Evolutionary conservation across 2,113 vertebrate species (phyloP).

Genomic region (Pandion haliaetus): DNA sequence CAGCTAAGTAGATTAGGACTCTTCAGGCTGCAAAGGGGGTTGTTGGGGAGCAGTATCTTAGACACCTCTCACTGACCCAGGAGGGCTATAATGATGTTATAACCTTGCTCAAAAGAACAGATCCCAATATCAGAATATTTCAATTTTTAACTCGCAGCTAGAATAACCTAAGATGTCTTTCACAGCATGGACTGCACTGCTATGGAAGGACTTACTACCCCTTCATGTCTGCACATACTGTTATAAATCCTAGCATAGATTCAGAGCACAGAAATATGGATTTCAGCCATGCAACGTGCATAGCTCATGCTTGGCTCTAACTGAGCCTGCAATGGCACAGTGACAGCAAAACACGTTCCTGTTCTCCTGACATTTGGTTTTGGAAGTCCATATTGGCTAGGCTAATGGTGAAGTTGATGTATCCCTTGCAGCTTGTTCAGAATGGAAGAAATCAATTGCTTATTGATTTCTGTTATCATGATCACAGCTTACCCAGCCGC

Average conservation of each 20-base stretch:
- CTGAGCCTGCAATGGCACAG: neutral
- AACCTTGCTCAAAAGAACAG: neutral
- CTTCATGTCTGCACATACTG: neutral
- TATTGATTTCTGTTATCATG: constrained; percentile 8
- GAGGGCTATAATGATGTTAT: neutral
- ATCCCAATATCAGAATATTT: neutral
- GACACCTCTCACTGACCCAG: neutral
- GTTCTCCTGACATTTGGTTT: neutral
- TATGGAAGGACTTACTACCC: neutral
- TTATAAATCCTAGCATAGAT: neutral
- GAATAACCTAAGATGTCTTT: neutral
- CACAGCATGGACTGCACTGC: neutral
- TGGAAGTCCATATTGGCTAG: neutral
- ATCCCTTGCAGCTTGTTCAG: neutral
- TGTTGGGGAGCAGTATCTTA: neutral
- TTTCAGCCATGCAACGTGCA: neutral
- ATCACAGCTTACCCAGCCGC: neutral
- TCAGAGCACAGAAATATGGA: neutral
- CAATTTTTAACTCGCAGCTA: neutral
- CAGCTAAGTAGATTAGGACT: neutral
- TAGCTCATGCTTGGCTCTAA: neutral
- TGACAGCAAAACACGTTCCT: neutral
- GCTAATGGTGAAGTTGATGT: neutral
- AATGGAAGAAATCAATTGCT: constrained; percentile 32
- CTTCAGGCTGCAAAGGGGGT: neutral